phyloP scores from a whole-genome alignment of 2,113 vertebrate genomes.

The rat (Rattus norvegicus) region GRCr8 NC_086033.1:29056501-29057000 shows the following conservation, averaged over 20 bases:
- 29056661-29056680: background rate
- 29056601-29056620: background rate
- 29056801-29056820: slow-evolving; percentile 21
- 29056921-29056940: background rate
- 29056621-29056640: background rate
- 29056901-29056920: rapidly evolving
- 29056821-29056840: background rate
- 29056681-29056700: background rate
- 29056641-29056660: background rate
- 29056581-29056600: slow-evolving; percentile 46
- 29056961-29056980: background rate
- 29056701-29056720: background rate
- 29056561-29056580: background rate
- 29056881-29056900: background rate
- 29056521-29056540: background rate
- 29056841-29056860: background rate
- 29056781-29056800: background rate
- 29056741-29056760: background rate
- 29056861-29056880: background rate
- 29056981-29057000: background rate
- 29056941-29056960: background rate
- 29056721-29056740: background rate
- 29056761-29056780: rapidly evolving
- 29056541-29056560: background rate
- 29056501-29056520: no score